Evolutionary conservation across 2,888 invertebrate species (phyloP).

Genomic region (Dioctria linearis): DNA sequence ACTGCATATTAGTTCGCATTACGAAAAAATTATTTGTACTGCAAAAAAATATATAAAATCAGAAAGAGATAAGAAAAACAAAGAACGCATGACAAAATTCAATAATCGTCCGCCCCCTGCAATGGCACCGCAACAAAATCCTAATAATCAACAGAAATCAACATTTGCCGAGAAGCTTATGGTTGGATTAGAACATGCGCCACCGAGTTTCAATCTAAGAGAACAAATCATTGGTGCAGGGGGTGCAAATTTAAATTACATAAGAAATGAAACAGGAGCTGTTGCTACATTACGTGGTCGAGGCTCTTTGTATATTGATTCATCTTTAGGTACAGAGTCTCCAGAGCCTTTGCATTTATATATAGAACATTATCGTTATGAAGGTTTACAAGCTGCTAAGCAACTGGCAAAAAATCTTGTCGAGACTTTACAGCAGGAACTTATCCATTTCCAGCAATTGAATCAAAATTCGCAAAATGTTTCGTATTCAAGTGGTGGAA

Average conservation of each 20-base stretch:
- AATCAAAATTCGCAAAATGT: slow-evolving; percentile 55
- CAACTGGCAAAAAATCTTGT: slow-evolving; percentile 83
- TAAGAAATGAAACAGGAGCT: slow-evolving; percentile 82
- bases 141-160: slow-evolving; percentile 53
- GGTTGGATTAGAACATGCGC: slow-evolving; percentile 84
- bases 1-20: background rate
- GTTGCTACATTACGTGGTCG: slow-evolving; percentile 81
- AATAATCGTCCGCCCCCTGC: slow-evolving; percentile 56
- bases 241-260: slow-evolving; percentile 83
- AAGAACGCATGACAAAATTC: slow-evolving; percentile 56
- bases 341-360: slow-evolving; percentile 83
- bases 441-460: slow-evolving; percentile 65
- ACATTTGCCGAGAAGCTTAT: slow-evolving; percentile 78
- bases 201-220: slow-evolving; percentile 82
- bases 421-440: slow-evolving; percentile 80
- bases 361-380: slow-evolving; percentile 81
- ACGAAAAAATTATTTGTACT: slow-evolving; percentile 64
- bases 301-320: slow-evolving; percentile 77
- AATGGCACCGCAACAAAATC: slow-evolving; percentile 55
- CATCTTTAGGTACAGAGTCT: slow-evolving; percentile 74
- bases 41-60: slow-evolving; percentile 46
- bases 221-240: slow-evolving; percentile 81
- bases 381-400: slow-evolving; percentile 75
- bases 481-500: slow-evolving; percentile 32
- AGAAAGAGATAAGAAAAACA: background rate